These are phyloP conservation scores for Mylabris phalerata DNA, from an alignment of 1,140 invertebrate genomes.

Conservation along the genomic window DNA sequence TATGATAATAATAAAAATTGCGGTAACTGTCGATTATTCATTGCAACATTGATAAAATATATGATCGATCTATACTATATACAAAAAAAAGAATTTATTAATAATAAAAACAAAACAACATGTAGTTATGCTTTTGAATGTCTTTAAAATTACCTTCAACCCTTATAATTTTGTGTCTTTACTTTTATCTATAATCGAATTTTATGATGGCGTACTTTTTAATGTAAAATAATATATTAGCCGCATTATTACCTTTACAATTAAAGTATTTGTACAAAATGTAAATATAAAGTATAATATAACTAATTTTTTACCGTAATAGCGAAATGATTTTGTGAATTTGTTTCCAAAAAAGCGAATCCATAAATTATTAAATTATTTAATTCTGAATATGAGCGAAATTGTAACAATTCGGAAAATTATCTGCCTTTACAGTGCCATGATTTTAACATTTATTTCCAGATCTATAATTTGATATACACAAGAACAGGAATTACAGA, in stretches of 20 bases:
- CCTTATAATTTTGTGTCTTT: neutral
- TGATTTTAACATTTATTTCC: conserved; percentile 5
- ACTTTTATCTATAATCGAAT: conserved; percentile 4
- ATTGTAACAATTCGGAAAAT: conserved; percentile 4
- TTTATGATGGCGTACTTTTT: conserved; percentile 1
- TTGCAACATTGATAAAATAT: too few relatives aligned
- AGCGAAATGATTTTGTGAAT: conserved; percentile 2
- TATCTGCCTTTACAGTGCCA: conserved; percentile 7
- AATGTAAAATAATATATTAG: conserved; percentile 15
- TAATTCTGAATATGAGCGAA: conserved; percentile 11
- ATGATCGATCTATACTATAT: too few relatives aligned
- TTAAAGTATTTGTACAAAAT: conserved; percentile 8
- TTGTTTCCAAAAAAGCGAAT: neutral
- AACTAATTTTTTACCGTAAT: conserved; percentile 14
- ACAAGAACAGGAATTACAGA: neutral
- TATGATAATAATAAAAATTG: too few relatives aligned
- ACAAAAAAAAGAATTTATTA: too few relatives aligned
- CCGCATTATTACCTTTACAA: conserved; percentile 8
- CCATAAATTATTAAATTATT: neutral
- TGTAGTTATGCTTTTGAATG: conserved; percentile 3
- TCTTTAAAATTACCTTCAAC: neutral
- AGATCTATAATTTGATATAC: neutral
- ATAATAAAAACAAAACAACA: conserved; percentile 2
- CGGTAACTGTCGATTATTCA: too few relatives aligned
- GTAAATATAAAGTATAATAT: conserved; percentile 8